Percentiles rank a stretch among this genome's conserved stretches.
phyloP scores from a whole-genome alignment of 2,797 vertebrate species.

The Oreochromis grahami region DNA sequence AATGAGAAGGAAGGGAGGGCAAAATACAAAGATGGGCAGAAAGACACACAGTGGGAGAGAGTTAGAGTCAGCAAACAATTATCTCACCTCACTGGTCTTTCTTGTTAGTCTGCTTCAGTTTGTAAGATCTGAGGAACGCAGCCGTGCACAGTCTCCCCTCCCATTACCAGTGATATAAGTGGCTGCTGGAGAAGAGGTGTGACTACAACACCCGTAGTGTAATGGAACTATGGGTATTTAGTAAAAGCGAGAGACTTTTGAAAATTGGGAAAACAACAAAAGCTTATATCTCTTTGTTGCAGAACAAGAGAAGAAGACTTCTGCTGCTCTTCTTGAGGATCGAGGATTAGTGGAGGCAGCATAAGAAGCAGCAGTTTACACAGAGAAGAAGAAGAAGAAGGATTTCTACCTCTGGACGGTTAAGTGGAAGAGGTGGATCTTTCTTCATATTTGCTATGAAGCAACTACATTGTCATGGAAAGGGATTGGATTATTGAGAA shows the following conservation, averaged over 20 bases:
- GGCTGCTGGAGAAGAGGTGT: conserved; percentile 30
- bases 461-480: conserved; percentile 6
- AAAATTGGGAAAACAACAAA: not conserved
- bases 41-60: not conserved
- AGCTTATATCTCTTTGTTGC: not conserved
- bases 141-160: conserved; percentile 21
- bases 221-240: conserved; percentile 8
- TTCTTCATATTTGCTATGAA: not conserved
- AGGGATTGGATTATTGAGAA: conserved; percentile 7
- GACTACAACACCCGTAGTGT: not conserved
- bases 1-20: conserved; percentile 30
- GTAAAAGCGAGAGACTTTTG: not conserved
- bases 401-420: not conserved
- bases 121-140: conserved; percentile 55
- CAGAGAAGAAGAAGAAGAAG: not conserved
- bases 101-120: conserved; percentile 70
- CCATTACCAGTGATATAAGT: not conserved
- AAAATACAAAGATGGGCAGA: conserved; percentile 24
- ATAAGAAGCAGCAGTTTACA: not conserved
- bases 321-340: conserved; percentile 1
- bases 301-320: not conserved
- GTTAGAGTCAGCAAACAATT: conserved; percentile 41
- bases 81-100: conserved; percentile 76
- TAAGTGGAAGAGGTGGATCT: not conserved
- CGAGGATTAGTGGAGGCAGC: not conserved